These are phyloP conservation scores for Alcis repandata DNA, from an alignment of 2,888 invertebrate genomes.

Conservation along the genomic window DNA sequence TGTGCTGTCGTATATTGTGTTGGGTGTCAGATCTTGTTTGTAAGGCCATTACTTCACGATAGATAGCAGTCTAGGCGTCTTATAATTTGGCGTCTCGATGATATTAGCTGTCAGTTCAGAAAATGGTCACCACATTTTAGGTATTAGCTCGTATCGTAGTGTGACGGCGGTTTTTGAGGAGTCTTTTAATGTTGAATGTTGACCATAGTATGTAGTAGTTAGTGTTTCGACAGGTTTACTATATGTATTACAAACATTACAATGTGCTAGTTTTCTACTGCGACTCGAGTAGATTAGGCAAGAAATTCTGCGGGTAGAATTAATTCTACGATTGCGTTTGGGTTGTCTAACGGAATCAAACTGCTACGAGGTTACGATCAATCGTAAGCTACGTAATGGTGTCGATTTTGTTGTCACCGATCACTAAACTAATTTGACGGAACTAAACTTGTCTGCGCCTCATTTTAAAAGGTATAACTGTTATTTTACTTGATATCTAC, in stretches of 20 bases:
- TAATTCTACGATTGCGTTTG: too few species aligned
- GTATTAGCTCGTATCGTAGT: slow-evolving; percentile 9
- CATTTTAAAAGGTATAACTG: too few species aligned
- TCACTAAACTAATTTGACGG: background rate
- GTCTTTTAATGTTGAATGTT: slow-evolving; percentile 23
- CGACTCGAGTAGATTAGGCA: background rate
- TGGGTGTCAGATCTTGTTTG: too few species aligned
- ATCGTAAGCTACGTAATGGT: too few species aligned
- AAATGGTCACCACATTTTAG: background rate
- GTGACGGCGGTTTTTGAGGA: slow-evolving; percentile 49
- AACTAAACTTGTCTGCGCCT: too few species aligned
- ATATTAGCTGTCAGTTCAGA: background rate
- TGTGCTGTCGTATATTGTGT: too few species aligned
- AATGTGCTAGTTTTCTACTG: background rate
- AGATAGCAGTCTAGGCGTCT: too few species aligned
- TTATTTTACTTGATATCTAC: too few species aligned
- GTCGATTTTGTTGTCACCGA: background rate
- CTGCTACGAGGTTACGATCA: background rate
- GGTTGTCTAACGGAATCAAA: too few species aligned
- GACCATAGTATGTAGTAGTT: slow-evolving; percentile 2
- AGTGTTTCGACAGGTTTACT: slow-evolving; percentile 7
- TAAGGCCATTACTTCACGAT: too few species aligned
- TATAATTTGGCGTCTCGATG: too few species aligned
- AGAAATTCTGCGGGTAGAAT: too few species aligned
- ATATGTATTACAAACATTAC: background rate